phyloP scores from a whole-genome alignment of 2,113 vertebrate genomes.

The Microtus ochrogaster region DNA sequence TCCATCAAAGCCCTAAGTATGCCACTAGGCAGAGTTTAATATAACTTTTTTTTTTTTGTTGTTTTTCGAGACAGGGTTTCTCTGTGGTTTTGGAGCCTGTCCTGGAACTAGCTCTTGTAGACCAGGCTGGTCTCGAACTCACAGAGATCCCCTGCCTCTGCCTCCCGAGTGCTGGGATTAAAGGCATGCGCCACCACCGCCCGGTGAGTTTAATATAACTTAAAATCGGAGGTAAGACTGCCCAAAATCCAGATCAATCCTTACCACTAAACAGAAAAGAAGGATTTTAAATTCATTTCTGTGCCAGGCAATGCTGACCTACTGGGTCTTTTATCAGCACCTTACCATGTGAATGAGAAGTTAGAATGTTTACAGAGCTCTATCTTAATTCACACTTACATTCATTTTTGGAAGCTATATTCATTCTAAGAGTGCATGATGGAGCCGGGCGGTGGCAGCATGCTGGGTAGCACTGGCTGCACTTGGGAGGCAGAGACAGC shows the following conservation, averaged over 20 bases:
- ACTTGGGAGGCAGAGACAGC: not conserved
- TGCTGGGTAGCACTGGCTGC: not conserved
- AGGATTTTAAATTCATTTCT: not conserved
- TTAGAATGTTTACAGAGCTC: constrained; percentile 25
- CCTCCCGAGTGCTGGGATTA: no score
- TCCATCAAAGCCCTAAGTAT: constrained; percentile 7
- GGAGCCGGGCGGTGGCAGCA: not conserved
- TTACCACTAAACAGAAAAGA: not conserved
- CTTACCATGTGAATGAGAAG: not conserved
- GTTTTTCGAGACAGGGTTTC: no score
- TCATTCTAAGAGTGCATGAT: not conserved
- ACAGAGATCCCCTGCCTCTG: no score
- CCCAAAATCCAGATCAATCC: not conserved
- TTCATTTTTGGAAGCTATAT: constrained; percentile 35
- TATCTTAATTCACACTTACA: not conserved
- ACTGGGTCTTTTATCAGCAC: not conserved
- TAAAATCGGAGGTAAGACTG: not conserved
- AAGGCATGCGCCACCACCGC: no score
- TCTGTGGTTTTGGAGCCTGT: no score
- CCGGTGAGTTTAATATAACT: constrained; percentile 31
- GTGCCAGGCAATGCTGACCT: not conserved
- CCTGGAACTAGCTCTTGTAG: no score
- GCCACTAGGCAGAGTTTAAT: not conserved
- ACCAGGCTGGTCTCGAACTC: no score
- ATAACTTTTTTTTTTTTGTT: no score